These are phyloP conservation scores for Leptopilina clavipes DNA, from an alignment of 1,140 invertebrate species.

Conservation along the genomic window DNA sequence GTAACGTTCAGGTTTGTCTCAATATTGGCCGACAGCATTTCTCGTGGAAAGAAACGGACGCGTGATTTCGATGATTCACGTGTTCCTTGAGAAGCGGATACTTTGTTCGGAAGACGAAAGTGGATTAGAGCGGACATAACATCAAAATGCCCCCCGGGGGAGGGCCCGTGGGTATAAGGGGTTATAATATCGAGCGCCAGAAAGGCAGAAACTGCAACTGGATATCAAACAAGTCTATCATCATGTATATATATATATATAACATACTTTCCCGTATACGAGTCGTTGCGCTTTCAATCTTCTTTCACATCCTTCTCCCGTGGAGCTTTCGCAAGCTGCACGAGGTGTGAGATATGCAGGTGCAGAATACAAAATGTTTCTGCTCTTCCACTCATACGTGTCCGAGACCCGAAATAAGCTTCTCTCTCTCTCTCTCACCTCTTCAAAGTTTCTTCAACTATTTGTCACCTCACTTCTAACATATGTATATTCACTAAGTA, in stretches of 20 bases:
- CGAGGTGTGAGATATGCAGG: slow-evolving; percentile 26
- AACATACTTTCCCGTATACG: no score
- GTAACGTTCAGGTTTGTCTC: no score
- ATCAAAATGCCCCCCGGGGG: slow-evolving; percentile 49
- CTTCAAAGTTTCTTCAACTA: slow-evolving; percentile 4
- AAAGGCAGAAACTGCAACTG: slow-evolving; percentile 30
- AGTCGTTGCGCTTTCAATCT: slow-evolving; percentile 17
- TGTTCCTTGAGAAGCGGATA: slow-evolving; percentile 44
- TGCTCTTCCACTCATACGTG: neutral
- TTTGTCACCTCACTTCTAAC: neutral
- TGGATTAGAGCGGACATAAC: slow-evolving; percentile 52
- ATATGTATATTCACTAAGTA: neutral
- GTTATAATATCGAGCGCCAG: slow-evolving; percentile 50
- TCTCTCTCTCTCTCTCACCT: neutral
- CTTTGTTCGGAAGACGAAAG: slow-evolving; percentile 52
- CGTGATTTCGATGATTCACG: slow-evolving; percentile 55
- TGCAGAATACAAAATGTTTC: slow-evolving; percentile 23
- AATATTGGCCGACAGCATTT: slow-evolving; percentile 17
- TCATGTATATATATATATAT: neutral
- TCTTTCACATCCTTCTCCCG: slow-evolving; percentile 2
- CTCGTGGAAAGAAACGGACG: slow-evolving; percentile 1
- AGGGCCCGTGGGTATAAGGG: slow-evolving; percentile 41
- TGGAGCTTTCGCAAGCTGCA: slow-evolving; percentile 22
- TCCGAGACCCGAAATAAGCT: neutral
- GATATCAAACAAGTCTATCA: slow-evolving; percentile 9